Base-by-base conservation (phyloP, 2,888 invertebrate genomes). In the Uloborus plumipes region DNA sequence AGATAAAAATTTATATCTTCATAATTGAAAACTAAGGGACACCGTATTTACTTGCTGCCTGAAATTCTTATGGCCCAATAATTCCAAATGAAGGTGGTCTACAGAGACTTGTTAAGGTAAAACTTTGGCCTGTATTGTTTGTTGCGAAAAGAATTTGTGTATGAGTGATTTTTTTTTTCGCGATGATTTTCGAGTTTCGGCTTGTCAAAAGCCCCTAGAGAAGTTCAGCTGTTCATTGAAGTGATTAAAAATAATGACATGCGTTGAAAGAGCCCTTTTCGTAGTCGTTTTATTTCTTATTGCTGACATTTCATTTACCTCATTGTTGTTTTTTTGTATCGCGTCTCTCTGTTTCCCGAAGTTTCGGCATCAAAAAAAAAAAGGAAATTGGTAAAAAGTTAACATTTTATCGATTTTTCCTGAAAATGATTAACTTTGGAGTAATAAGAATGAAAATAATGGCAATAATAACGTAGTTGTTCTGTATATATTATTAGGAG, bases 181-280 rank as follows among this genome's bases (percentile, higher is more conserved):
- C 39, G 39, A 39, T 39, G 39, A 39, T 39, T 39, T 39, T 11
- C 11, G 6, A 39, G 11, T 9, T 39, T 39, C 9, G 7, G 39
- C 39, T 39, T 39, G 39, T 39, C 39, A 39, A 4, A 39, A 39
- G 11, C 39, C 39, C 39, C 22, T 50, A 11, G 64, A 64, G 53
- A 62, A 53, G 49, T 16, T 61, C 20, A 18, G 47, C 65, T 81
- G 80, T 74, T 81, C 74, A 81, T 74, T 81, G 74, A 70, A 81
- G 80, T 81, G 80, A 81, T 81, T 81, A 81, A 81, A 81, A 81
- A 81, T 81, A 81, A 81, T 81, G 80, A 81, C 74, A 50, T 81
- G 64, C 77, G 70, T 77, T 64, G 71, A 61, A 22, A 61, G 64
- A 77, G 64, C 70, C 65, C 20, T 77, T 77, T 77, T 77, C 65